Conservation (phyloP, 2,797 vertebrate genomes). For the Myotis daubentonii region DNA sequence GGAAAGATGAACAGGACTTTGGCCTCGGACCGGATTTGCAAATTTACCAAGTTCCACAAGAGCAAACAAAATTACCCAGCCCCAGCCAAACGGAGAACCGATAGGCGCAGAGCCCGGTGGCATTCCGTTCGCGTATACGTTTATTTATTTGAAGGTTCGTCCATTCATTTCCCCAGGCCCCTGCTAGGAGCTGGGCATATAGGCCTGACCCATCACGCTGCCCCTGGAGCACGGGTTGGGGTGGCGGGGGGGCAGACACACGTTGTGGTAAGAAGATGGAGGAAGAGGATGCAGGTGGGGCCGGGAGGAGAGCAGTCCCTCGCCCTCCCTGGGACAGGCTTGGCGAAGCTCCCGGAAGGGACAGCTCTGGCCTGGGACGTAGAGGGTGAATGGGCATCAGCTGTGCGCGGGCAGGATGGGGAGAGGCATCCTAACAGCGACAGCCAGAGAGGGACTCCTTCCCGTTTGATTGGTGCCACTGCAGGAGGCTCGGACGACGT, state of each 20-base stretch:
- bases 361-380: not conserved
- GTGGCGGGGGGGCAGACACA: not conserved
- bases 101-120: not conserved
- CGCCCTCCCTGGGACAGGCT: not conserved
- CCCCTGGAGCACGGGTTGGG: rapidly evolving
- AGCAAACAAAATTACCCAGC: not conserved
- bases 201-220: not conserved
- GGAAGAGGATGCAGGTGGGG: not conserved
- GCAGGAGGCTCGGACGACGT: rapidly evolving
- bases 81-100: not conserved
- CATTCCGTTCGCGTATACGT: not conserved
- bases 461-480: not conserved
- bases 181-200: not conserved
- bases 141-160: not conserved
- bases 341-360: not conserved
- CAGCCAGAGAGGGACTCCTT: not conserved
- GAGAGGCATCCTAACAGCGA: not conserved
- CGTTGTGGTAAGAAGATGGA: rapidly evolving
- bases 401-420: not conserved
- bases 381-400: not conserved
- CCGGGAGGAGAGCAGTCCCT: not conserved
- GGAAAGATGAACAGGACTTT: not conserved
- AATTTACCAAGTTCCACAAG: not conserved
- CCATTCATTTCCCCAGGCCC: not conserved
- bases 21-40: not conserved